A percentile compares a stretch with the other conserved stretches of the same genome.
phyloP scores from a whole-genome alignment of 2,113 vertebrate species.

The Oryzias melastigma region DNA sequence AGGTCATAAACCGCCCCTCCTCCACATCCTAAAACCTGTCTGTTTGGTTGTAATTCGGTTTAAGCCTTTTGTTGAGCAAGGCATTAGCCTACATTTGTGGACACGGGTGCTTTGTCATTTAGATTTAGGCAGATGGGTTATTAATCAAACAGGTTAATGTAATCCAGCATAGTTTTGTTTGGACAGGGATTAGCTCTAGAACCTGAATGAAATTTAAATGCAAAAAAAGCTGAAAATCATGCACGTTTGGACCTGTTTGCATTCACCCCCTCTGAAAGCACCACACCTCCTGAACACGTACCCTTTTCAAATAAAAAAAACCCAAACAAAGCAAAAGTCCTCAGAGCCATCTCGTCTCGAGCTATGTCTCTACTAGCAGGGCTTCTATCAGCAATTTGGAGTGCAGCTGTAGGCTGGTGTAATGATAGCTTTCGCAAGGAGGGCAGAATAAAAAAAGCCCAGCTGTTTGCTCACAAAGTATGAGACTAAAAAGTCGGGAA shows the following conservation, averaged over 20 bases:
- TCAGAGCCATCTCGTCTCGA: constrained; percentile 44
- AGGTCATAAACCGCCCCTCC: constrained; percentile 38
- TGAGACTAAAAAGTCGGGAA: constrained; percentile 42
- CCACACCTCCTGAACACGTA: background rate
- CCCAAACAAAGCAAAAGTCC: constrained; percentile 1
- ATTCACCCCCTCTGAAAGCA: constrained; percentile 19
- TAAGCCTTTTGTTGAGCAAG: constrained; percentile 62
- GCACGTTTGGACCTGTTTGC: constrained; percentile 4
- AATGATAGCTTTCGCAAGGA: constrained; percentile 55
- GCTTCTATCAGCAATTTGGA: constrained; percentile 55
- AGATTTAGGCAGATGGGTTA: constrained; percentile 63
- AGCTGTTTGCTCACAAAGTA: constrained; percentile 65
- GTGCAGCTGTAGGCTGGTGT: constrained; percentile 46
- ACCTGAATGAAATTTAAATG: constrained; percentile 57
- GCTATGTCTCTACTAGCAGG: constrained; percentile 42
- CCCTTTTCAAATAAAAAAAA: background rate
- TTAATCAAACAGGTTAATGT: constrained; percentile 53
- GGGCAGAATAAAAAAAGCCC: constrained; percentile 32
- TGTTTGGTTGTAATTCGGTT: constrained; percentile 52
- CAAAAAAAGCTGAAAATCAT: constrained; percentile 19
- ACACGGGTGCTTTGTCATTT: constrained; percentile 56
- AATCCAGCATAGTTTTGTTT: constrained; percentile 46
- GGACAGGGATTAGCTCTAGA: constrained; percentile 27
- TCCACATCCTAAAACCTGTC: constrained; percentile 28
- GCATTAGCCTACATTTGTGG: constrained; percentile 63